Base-by-base conservation (phyloP, 2,888 invertebrate species). In the Salpingus planirostris region DNA sequence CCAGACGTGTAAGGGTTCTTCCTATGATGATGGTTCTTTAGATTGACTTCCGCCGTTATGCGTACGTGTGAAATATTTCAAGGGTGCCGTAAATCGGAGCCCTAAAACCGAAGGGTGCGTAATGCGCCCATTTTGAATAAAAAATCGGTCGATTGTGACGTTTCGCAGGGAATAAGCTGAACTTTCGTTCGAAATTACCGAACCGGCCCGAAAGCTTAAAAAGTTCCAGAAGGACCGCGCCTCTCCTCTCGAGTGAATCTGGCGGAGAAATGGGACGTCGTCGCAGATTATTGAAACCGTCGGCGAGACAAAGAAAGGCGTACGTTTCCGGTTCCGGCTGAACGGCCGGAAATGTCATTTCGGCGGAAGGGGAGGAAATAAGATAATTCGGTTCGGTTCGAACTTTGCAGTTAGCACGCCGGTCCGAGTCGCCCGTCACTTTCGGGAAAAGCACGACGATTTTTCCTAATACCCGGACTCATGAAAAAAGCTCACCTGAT, bases 331-430 rank as follows among this genome's bases (percentile, higher is more conserved):
- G 47, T 56, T 55, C 56, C 55, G 54, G 53, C 48, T 52, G 55
- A 52, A 49, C 52, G 50, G 43, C 54, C 55, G 58, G 57, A 59
- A 55, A 57, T 55, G 56, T 59, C 57, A 55, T 57, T 58, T 56
- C 47, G 46, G 47, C 46, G 50, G 52, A 54, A 54, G 46, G 44
- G 43, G 47, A 53, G 57, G 58, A 59, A 59, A 57, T 57, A 54
- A 55, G 57, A 57, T 56, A 55, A 58, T 56, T 54, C 52, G 38
- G 49, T 54, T 54, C 49, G 39, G 43, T n/a, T n/a, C n/a, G n/a
- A n/a, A n/a, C n/a, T n/a, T n/a, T n/a, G n/a, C n/a, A n/a, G n/a
- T n/a, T n/a, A n/a, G n/a, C n/a, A n/a, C n/a, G n/a, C n/a, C n/a
- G n/a, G n/a, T n/a, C n/a, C n/a, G n/a, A n/a, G n/a, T n/a, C n/a